A percentile compares a stretch with the other conserved stretches of the same genome.
These are phyloP conservation scores for Chiloscyllium plagiosum DNA, from an alignment of 2,113 vertebrate genomes.

Conservation along the genomic window DNA sequence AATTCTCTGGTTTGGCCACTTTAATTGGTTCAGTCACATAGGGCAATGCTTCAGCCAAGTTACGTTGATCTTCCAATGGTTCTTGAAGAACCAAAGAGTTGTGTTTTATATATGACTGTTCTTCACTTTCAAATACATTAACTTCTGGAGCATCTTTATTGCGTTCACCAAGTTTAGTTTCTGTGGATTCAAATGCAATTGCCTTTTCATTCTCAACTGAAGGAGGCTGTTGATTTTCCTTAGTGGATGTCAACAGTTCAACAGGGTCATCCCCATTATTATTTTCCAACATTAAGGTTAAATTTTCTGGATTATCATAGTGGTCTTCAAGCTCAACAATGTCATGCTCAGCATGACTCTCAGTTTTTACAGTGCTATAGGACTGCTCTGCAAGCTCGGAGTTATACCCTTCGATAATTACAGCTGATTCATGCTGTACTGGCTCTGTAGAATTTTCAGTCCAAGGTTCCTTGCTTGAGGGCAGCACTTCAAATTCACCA, in stretches of 20 bases:
- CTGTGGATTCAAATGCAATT: neutral
- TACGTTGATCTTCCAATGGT: slow-evolving; percentile 43
- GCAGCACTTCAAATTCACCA: slow-evolving; percentile 40
- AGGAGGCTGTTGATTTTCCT: slow-evolving; percentile 40
- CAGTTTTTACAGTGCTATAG: slow-evolving; percentile 49
- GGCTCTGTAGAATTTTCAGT: slow-evolving; percentile 55
- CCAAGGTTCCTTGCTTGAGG: slow-evolving; percentile 43
- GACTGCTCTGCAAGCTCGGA: slow-evolving; percentile 57
- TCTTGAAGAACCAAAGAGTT: slow-evolving; percentile 49
- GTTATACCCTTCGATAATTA: slow-evolving; percentile 56
- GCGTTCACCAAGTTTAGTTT: neutral
- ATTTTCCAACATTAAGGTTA: slow-evolving; percentile 80
- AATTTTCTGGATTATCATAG: slow-evolving; percentile 58
- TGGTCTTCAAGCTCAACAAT: slow-evolving; percentile 55
- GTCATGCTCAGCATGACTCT: slow-evolving; percentile 53
- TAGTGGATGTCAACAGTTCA: slow-evolving; percentile 16
- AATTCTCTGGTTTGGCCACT: slow-evolving; percentile 58
- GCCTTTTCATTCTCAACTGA: slow-evolving; percentile 14
- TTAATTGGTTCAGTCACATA: slow-evolving; percentile 63
- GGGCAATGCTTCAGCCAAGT: slow-evolving; percentile 50
- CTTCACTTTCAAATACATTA: slow-evolving; percentile 41
- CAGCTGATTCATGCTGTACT: slow-evolving; percentile 58
- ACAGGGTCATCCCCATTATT: slow-evolving; percentile 62
- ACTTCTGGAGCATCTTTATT: neutral
- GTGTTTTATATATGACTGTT: slow-evolving; percentile 42